These are phyloP conservation scores for Lomographa bimaculata DNA, from an alignment of 2,888 invertebrate genomes.

Conservation along the genomic window DNA sequence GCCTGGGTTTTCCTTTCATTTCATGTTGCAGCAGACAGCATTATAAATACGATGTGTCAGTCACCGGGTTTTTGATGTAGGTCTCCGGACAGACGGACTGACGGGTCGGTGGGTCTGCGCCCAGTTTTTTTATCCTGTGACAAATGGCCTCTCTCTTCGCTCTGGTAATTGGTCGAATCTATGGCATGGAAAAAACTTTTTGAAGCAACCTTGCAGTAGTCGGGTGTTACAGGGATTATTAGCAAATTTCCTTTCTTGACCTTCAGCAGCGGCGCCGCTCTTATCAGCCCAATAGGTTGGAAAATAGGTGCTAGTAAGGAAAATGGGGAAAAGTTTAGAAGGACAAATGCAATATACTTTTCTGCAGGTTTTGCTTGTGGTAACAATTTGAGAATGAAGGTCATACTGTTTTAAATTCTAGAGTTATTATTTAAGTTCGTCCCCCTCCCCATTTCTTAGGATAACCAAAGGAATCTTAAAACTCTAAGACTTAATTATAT, in stretches of 20 bases:
- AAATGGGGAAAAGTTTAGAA: no score
- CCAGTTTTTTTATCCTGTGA: conserved; percentile 65
- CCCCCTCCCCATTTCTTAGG: no score
- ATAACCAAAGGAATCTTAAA: no score
- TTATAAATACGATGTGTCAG: conserved; percentile 69
- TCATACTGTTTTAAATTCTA: no score
- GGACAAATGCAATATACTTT: no score
- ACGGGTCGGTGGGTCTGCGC: conserved; percentile 54
- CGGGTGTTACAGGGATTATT: conserved; percentile 16
- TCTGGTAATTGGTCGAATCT: conserved; percentile 69
- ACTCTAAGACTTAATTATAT: no score
- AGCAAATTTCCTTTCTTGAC: conserved; percentile 9
- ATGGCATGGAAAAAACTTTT: conserved; percentile 47
- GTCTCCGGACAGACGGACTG: conserved; percentile 69
- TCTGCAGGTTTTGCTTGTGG: no score
- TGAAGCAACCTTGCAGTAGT: conserved; percentile 30
- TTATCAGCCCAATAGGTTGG: no score
- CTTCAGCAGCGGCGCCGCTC: conserved; percentile 10
- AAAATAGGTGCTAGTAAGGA: no score
- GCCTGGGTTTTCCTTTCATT: conserved; percentile 31
- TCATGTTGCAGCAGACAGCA: conserved; percentile 45
- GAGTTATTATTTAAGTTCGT: no score
- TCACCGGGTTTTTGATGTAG: conserved; percentile 67
- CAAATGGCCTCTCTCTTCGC: conserved; percentile 63
- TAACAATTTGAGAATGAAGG: no score